A percentile compares a stretch with the other conserved stretches of the same genome.
These are phyloP conservation scores for Sturnus vulgaris DNA, from an alignment of 2,113 vertebrate genomes.

Conservation along the genomic window DNA sequence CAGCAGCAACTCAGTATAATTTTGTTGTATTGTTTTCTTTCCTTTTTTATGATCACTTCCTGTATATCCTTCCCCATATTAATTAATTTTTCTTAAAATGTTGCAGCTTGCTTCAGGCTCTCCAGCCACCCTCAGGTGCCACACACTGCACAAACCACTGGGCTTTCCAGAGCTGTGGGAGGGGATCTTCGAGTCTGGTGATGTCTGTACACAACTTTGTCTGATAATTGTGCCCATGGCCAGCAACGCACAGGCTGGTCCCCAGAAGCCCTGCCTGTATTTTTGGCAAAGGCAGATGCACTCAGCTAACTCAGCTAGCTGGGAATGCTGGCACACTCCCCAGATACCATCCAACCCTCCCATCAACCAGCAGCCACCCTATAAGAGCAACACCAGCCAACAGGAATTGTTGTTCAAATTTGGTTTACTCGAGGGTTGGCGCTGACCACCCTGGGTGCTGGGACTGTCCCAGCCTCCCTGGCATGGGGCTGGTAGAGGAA, in stretches of 20 bases:
- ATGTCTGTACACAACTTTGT: not conserved
- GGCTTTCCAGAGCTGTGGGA: not conserved
- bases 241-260: not conserved
- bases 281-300: not conserved
- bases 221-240: not conserved
- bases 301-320: not conserved
- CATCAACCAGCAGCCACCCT: not conserved
- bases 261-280: not conserved
- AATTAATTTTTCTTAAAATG: not conserved
- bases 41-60: not conserved
- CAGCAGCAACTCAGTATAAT: not conserved
- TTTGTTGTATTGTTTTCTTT: not conserved
- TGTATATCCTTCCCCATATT: not conserved
- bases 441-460: not conserved
- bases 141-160: not conserved
- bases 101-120: not conserved
- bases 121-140: not conserved
- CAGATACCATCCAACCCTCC: not conserved
- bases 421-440: fast-evolving
- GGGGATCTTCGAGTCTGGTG: fast-evolving
- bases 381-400: not conserved
- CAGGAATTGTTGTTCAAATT: fast-evolving
- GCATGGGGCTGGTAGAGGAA: not conserved
- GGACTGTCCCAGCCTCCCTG: not conserved
- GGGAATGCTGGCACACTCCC: not conserved